A percentile compares a stretch with the other conserved stretches of the same genome.
Evolutionary conservation across 1,140 invertebrate genomes (phyloP).

Genomic region (Rhizoglyphus robini): DNA sequence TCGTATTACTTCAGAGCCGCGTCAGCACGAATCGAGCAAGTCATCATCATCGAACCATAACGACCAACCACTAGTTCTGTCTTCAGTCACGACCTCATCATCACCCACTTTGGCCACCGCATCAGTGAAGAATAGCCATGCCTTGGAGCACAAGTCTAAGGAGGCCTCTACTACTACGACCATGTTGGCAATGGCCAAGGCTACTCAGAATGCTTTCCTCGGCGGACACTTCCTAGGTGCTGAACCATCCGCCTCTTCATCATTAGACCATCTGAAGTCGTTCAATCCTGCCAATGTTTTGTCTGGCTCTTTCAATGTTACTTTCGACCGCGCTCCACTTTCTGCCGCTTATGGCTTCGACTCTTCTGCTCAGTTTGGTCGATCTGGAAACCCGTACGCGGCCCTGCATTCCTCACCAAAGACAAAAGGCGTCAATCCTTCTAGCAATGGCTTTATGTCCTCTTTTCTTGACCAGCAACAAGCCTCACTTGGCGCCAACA

Average conservation of each 20-base stretch:
- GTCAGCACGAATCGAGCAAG: not conserved
- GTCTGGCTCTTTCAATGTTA: conserved; percentile 2
- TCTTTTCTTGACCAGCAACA: not conserved
- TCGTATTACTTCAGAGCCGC: not conserved
- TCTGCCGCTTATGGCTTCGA: conserved; percentile 1
- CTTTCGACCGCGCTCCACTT: not conserved
- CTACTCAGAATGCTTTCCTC: not conserved
- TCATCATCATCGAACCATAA: not conserved
- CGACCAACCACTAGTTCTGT: not conserved
- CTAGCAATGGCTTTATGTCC: not conserved
- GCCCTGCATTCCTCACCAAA: not conserved
- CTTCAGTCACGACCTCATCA: not conserved
- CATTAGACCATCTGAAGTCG: not conserved
- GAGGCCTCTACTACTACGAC: not conserved
- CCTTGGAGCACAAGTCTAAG: not conserved
- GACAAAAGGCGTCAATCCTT: not conserved
- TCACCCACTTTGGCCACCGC: not conserved
- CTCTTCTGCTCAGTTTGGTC: not conserved
- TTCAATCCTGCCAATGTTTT: not conserved
- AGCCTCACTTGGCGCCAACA: not conserved
- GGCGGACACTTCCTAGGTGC: not conserved
- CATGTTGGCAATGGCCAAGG: not conserved
- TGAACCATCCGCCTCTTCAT: not conserved
- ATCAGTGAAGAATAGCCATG: not conserved
- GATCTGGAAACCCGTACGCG: not conserved